A percentile compares a stretch with the other conserved stretches of the same genome.
Evolutionary conservation across 2,888 invertebrate species (phyloP).

Genomic region (Caenorhabditis auriculariae): DNA sequence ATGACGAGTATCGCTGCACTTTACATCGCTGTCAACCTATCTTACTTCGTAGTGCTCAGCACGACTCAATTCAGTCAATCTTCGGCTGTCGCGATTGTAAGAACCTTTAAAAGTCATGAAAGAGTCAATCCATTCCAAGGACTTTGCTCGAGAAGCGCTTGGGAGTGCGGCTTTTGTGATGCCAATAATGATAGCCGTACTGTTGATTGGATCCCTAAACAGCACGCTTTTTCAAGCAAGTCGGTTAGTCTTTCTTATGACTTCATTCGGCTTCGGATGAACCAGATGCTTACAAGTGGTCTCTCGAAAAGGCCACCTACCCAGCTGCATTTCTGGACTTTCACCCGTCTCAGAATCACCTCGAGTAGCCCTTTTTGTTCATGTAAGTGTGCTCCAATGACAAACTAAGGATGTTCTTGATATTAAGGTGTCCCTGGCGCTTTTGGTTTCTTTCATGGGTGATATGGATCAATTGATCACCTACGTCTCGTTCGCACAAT

Average conservation of each 20-base stretch:
- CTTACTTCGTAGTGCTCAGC: conserved; percentile 52
- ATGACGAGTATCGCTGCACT: conserved; percentile 53
- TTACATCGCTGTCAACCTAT: conserved; percentile 53
- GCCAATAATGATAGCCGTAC: conserved; percentile 57
- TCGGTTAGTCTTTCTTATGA: too few relatives aligned
- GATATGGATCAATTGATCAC: conserved; percentile 52
- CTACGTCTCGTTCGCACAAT: conserved; percentile 58
- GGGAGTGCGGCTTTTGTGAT: conserved; percentile 48
- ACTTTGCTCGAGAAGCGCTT: conserved; percentile 48
- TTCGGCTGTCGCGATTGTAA: conserved; percentile 54
- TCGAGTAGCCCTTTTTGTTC: conserved; percentile 56
- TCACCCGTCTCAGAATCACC: conserved; percentile 50
- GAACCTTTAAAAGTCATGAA: not conserved
- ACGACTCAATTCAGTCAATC: conserved; percentile 37
- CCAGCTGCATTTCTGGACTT: conserved; percentile 51
- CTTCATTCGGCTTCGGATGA: not conserved
- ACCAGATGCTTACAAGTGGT: conserved; percentile 53
- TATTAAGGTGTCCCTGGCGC: conserved; percentile 41
- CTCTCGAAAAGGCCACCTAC: conserved; percentile 50
- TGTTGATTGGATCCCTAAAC: conserved; percentile 57
- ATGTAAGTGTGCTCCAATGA: too few relatives aligned
- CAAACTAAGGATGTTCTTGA: not conserved
- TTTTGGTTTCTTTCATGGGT: conserved; percentile 52
- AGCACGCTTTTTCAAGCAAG: conserved; percentile 57
- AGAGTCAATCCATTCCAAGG: conserved; percentile 31